Evolutionary conservation across 2,888 invertebrate species (phyloP), one percentile per base, ranked within the genome.

Genomic region (Luffia ferchaultella): DNA sequence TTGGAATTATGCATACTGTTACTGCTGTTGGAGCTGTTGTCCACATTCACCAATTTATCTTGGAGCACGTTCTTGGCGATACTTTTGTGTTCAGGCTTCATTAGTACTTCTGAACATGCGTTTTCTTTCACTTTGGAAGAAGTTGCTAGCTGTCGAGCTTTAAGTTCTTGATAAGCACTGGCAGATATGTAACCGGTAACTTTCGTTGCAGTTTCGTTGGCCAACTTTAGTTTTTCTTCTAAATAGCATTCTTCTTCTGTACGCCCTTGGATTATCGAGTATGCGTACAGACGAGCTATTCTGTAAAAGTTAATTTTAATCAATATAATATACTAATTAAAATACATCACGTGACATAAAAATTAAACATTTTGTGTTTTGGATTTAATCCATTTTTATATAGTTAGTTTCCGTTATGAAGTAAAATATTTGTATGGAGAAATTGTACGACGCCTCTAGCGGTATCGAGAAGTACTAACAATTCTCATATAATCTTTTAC

Each of bases 281-380:
- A 89, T 1, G 86, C 89, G 66, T 90, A 88, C 55, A 85, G 86
- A 40, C 88, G 86, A 1, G 91, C 89, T 49, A 91, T 73, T 55
- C 90, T 88, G 67, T 0, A 65, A 67, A 49, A 20, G n/a, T 42
- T 12, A 51, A 9, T 42, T 18, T 43, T n/a, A 43, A n/a, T 5
- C 5, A 43, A n/a, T 15, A 7, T n/a, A 15, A 43, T n/a, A n/a
- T n/a, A n/a, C n/a, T n/a, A n/a, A n/a, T n/a, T n/a, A n/a, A n/a
- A n/a, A n/a, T n/a, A n/a, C 15, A 40, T 15, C 15, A 9, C 15
- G 15, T 40, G 15, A 40, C 7, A 40, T 7, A 40, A 7, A 9
- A 40, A 15, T 40, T 9, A 15, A 40, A 15, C 7, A 40, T 9
- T 40, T 40, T 40, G 40, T 40, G 15, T 15, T 9, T 9, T 40